Percentiles rank a stretch among this genome's conserved stretches.
phyloP scores from a whole-genome alignment of 2,113 vertebrate species.

The Progne subis region DNA sequence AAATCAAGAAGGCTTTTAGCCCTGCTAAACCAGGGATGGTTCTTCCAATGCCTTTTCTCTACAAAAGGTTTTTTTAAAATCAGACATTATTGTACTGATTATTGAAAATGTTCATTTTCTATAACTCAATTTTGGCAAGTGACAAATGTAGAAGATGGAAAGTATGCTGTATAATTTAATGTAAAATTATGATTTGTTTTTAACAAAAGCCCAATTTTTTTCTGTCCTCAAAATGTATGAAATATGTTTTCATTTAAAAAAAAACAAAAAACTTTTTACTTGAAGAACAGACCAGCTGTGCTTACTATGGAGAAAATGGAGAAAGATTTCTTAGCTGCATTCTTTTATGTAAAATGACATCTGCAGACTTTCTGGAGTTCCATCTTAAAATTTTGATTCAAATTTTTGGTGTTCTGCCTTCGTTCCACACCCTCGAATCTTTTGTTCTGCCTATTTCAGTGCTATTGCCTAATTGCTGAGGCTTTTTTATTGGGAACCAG shows the following conservation, averaged over 20 bases:
- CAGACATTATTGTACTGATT: conserved; percentile 61
- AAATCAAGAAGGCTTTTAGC: conserved; percentile 18
- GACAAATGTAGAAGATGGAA: conserved; percentile 28
- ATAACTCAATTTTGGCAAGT: conserved; percentile 62
- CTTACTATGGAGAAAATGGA: conserved; percentile 28
- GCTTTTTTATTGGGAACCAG: background rate
- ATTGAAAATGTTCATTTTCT: conserved; percentile 52
- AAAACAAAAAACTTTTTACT: conserved; percentile 21
- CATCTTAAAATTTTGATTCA: background rate
- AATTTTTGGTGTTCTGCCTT: background rate
- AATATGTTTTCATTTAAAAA: conserved; percentile 53
- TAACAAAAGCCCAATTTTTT: conserved; percentile 31
- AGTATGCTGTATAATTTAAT: conserved; percentile 31
- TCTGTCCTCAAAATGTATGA: background rate
- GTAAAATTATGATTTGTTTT: conserved; percentile 25
- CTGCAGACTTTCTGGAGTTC: conserved; percentile 13
- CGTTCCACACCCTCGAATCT: background rate
- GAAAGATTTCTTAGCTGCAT: conserved; percentile 28
- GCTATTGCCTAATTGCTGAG: background rate
- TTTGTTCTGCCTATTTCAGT: background rate
- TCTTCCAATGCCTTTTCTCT: background rate
- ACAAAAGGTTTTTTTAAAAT: conserved; percentile 52
- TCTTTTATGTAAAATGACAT: conserved; percentile 30
- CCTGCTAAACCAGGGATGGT: background rate
- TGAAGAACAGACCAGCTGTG: conserved; percentile 59